phyloP scores from a whole-genome alignment of 2,113 vertebrate species.

The Laticauda colubrina region DNA sequence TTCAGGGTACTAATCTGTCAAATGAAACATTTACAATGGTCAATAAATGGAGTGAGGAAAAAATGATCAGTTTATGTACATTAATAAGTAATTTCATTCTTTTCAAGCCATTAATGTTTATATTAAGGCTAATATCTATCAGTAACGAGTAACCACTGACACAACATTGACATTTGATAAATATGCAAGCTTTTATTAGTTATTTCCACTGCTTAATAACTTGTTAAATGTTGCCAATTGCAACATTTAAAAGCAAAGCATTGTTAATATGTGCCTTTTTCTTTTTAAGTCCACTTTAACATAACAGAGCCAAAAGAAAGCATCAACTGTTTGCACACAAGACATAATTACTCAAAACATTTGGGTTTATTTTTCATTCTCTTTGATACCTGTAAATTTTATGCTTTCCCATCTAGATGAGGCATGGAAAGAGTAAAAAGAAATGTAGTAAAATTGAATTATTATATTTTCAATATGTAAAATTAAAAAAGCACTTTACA shows the following conservation, averaged over 20 bases:
- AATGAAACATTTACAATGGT: constrained; percentile 12
- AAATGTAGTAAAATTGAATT: constrained; percentile 49
- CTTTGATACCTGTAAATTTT: constrained; percentile 41
- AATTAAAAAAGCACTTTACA: constrained; percentile 49
- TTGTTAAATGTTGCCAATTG: constrained; percentile 30
- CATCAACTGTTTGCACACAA: background rate
- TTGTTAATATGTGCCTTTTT: constrained; percentile 22
- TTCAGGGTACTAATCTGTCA: constrained; percentile 65
- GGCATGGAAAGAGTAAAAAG: constrained; percentile 57
- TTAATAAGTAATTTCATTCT: background rate
- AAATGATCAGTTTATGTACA: background rate
- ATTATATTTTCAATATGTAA: constrained; percentile 49
- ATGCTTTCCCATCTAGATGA: constrained; percentile 48
- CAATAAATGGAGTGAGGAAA: background rate
- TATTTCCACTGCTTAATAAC: constrained; percentile 14
- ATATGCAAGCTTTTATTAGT: constrained; percentile 29
- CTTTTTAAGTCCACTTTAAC: constrained; percentile 13
- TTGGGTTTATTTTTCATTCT: constrained; percentile 42
- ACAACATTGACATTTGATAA: constrained; percentile 38
- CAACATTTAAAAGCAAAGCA: constrained; percentile 50
- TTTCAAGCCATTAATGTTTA: constrained; percentile 20
- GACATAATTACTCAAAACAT: constrained; percentile 28
- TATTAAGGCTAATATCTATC: constrained; percentile 13
- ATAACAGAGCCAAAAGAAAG: constrained; percentile 22
- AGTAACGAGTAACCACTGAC: background rate